These are phyloP conservation scores for Pangasius krempfi DNA, from an alignment of 2,797 vertebrate species.

Conservation along the genomic window DNA sequence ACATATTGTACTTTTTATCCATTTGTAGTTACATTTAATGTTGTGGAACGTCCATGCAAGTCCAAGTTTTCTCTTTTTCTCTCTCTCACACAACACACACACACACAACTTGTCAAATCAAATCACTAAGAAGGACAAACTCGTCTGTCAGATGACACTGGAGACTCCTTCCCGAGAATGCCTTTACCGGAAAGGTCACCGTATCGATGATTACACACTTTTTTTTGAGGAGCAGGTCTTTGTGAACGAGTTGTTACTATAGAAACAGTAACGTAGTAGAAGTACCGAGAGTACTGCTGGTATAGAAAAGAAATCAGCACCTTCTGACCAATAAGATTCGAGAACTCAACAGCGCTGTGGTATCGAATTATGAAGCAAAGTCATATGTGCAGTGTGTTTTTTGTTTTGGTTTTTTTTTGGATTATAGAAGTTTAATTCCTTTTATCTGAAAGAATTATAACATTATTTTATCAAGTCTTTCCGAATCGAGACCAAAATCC, in stretches of 20 bases:
- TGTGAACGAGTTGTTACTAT: not conserved
- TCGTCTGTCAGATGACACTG: not conserved
- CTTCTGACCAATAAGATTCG: not conserved
- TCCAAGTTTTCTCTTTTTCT: not conserved
- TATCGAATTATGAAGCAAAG: not conserved
- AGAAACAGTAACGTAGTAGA: not conserved
- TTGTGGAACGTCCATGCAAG: not conserved
- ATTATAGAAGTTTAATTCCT: not conserved
- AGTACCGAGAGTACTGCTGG: not conserved
- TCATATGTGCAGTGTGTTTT: not conserved
- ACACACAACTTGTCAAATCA: no score
- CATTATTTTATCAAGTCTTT: no score
- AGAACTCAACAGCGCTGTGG: not conserved
- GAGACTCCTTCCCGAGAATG: not conserved
- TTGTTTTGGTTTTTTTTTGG: no score
- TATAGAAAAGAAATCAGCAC: not conserved
- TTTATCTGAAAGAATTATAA: not conserved
- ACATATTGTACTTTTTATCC: not conserved
- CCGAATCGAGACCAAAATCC: not conserved
- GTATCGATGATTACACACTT: not conserved
- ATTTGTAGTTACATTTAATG: not conserved
- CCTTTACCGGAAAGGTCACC: not conserved
- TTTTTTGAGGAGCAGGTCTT: not conserved
- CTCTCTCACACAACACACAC: no score
- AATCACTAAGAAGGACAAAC: no score